Base-by-base conservation (phyloP, 2,888 invertebrate genomes). In the Bombylius discolor region DNA sequence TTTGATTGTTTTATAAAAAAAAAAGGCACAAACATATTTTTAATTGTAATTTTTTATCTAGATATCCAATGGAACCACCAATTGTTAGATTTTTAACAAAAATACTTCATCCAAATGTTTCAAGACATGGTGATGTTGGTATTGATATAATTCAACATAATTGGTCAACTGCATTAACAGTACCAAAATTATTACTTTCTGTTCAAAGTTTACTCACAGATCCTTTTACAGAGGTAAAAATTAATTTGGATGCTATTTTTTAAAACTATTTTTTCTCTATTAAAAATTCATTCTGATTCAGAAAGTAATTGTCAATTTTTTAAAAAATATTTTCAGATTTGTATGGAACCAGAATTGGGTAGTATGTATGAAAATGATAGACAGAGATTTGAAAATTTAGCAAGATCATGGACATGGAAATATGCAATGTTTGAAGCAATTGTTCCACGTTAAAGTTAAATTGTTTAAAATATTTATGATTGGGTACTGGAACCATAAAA, bases 61-160 rank as follows among this genome's bases (percentile, higher is more conserved):
- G 85, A 62, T 94, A 95, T 76, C 95, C 96, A 1, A 85, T 96
- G 85, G 81, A 82, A 63, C 95, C 96, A 14, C 95, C 96, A 0
- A 84, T 87, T 56, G 93, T 95, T 1, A 80, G 93, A 31, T 96
- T 96, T 77, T 79, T 95, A 59, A 95, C 95, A 1, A 90, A 89
- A 73, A 89, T 96, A 64, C 82, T 93, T 66, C 96, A 96, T 76
- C 95, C 95, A 7, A 96, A 96, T 76, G 88, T 96, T 55, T 93
- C 92, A 5, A 81, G 94, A 1, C 95, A 96, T 73, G 95, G 95
- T 4, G 94, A 95, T 75, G 91, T 96, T 51, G 95, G 96, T 57
- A 87, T 96, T 61, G 95, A 96, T 77, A 92, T 91, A 11, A 91
- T 96, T 64, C 89, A 91, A 66, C 90, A 93, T 76, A 96, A 96